A percentile compares a stretch with the other conserved stretches of the same genome.
Conservation (phyloP, 2,888 invertebrate species). For the Caenorhabditis virilis region DNA sequence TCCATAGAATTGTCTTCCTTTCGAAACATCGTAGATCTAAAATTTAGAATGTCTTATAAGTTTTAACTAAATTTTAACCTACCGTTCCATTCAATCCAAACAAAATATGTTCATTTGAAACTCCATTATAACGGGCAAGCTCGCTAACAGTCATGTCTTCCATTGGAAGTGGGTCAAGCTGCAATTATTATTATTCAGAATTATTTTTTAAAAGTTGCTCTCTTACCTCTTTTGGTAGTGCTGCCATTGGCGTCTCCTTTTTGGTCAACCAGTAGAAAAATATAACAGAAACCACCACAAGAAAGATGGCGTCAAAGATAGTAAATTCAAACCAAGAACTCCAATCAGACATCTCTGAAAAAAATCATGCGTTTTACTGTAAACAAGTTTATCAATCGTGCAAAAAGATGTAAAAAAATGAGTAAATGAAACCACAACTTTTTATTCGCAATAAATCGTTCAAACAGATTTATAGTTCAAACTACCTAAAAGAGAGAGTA, state of each 20-base stretch:
- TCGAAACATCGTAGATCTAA: constrained; percentile 65
- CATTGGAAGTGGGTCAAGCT: constrained; percentile 48
- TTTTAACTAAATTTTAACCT: too few species aligned
- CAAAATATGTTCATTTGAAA: constrained; percentile 61
- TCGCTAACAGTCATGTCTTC: constrained; percentile 64
- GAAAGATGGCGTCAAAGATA: constrained; percentile 54
- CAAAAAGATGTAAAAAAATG: too few species aligned
- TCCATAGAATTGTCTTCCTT: constrained; percentile 62
- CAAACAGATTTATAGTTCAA: too few species aligned
- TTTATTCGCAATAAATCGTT: too few species aligned
- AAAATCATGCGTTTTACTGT: too few species aligned
- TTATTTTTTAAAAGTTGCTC: too few species aligned
- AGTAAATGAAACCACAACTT: too few species aligned
- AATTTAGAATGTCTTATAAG: background rate
- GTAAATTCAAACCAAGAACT: constrained; percentile 50
- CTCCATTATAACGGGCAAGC: constrained; percentile 62
- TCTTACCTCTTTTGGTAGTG: constrained; percentile 47
- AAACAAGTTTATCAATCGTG: too few species aligned
- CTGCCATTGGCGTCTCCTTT: constrained; percentile 36
- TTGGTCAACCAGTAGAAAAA: constrained; percentile 59
- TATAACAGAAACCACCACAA: constrained; percentile 57
- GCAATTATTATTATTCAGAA: too few species aligned
- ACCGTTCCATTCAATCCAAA: constrained; percentile 62
- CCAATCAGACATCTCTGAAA: constrained; percentile 30
- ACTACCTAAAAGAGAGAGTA: too few species aligned